Conservation (phyloP, 2,113 vertebrate genomes). For the Xerus inauris region DNA sequence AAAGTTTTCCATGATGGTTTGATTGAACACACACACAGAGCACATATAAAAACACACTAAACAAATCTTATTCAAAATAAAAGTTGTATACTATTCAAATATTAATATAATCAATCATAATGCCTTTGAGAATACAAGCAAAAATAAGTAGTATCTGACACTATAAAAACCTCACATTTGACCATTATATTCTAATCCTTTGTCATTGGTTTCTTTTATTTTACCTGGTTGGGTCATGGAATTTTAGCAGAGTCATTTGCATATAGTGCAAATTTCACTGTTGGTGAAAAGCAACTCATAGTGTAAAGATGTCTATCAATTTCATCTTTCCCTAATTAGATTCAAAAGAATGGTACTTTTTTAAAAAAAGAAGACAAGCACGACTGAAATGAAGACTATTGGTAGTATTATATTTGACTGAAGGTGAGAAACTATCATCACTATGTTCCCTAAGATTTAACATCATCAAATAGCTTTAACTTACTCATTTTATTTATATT, state of each 20-base stretch:
- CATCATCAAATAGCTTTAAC: background rate
- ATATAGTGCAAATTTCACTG: no score
- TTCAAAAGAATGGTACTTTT: background rate
- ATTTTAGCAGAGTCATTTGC: background rate
- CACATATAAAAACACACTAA: background rate
- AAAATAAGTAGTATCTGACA: background rate
- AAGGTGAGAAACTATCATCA: background rate
- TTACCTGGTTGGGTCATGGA: background rate
- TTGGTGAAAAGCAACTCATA: background rate
- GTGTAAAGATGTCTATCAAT: background rate
- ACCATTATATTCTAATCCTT: background rate
- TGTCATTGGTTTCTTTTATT: background rate
- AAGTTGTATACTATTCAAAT: background rate
- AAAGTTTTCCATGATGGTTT: background rate
- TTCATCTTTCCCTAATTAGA: background rate
- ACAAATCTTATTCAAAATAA: background rate
- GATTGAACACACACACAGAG: background rate
- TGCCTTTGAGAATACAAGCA: background rate
- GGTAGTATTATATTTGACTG: background rate
- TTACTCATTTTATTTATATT: constrained; percentile 15
- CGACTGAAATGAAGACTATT: background rate
- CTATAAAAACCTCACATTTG: background rate
- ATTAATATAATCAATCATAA: background rate
- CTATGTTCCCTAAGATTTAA: background rate
- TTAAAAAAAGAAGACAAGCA: background rate